A percentile compares a stretch with the other conserved stretches of the same genome.
Evolutionary conservation across 2,113 vertebrate genomes (phyloP).

Genomic region (Xenus cinereus): DNA sequence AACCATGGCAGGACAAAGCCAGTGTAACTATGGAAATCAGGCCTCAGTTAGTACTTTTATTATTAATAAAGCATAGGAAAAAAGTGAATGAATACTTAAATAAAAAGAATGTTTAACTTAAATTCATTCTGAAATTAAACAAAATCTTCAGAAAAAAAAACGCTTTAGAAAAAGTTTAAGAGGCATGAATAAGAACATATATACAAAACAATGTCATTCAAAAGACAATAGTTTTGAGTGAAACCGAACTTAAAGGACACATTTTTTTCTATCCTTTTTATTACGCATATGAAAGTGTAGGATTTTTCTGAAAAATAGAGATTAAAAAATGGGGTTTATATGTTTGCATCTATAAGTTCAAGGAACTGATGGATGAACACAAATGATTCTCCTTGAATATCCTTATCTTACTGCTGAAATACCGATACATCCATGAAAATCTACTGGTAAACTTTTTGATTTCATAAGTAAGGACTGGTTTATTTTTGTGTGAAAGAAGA

Average conservation of each 20-base stretch:
- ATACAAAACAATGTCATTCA: background rate
- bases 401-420: background rate
- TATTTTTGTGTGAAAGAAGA: background rate
- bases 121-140: background rate
- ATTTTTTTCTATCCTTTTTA: background rate
- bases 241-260: background rate
- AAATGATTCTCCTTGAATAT: background rate
- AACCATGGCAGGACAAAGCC: background rate
- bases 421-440: background rate
- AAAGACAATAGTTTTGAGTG: background rate
- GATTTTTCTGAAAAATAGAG: background rate
- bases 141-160: background rate
- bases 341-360: background rate
- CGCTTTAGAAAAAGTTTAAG: background rate
- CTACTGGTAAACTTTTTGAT: background rate
- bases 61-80: background rate
- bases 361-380: background rate
- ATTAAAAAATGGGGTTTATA: rapidly evolving
- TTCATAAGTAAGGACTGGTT: background rate
- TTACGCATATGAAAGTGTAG: background rate
- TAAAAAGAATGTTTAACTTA: background rate
- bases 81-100: background rate
- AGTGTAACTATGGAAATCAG: background rate
- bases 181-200: background rate
- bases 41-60: background rate